A percentile compares a stretch with the other conserved stretches of the same genome.
Evolutionary conservation across 2,113 vertebrate genomes (phyloP).

Genomic region (Craseonycteris thonglongyai): DNA sequence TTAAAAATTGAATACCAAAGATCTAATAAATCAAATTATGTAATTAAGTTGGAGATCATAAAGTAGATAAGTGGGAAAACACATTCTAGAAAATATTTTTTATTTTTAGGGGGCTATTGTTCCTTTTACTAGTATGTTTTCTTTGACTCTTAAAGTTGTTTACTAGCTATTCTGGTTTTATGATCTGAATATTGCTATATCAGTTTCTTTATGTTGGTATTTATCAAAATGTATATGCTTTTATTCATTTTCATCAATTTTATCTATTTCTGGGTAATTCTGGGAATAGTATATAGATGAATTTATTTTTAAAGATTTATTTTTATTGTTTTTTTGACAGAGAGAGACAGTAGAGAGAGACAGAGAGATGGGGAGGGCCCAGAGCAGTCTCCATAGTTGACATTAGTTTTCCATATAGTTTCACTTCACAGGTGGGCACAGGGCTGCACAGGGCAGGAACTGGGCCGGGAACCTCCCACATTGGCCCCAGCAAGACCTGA

Average conservation of each 20-base stretch:
- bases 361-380: too few species aligned
- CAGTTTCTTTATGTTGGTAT: not conserved
- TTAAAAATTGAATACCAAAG: not conserved
- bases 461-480: too few species aligned
- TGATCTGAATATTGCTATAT: not conserved
- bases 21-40: not conserved
- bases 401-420: too few species aligned
- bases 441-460: too few species aligned
- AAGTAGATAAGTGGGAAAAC: not conserved
- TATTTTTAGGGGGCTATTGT: not conserved
- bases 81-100: not conserved
- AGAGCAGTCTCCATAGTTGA: too few species aligned
- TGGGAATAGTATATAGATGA: not conserved
- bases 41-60: not conserved
- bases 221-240: not conserved
- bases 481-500: too few species aligned
- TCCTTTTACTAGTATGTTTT: not conserved
- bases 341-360: too few species aligned
- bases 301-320: too few species aligned
- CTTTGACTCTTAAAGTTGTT: not conserved
- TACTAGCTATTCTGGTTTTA: not conserved
- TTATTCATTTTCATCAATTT: not conserved
- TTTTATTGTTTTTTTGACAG: too few species aligned
- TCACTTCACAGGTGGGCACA: too few species aligned
- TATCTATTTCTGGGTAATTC: slow-evolving; percentile 6